Base-by-base conservation (phyloP, 2,888 invertebrate species). In the Megastigmus dorsalis region DNA sequence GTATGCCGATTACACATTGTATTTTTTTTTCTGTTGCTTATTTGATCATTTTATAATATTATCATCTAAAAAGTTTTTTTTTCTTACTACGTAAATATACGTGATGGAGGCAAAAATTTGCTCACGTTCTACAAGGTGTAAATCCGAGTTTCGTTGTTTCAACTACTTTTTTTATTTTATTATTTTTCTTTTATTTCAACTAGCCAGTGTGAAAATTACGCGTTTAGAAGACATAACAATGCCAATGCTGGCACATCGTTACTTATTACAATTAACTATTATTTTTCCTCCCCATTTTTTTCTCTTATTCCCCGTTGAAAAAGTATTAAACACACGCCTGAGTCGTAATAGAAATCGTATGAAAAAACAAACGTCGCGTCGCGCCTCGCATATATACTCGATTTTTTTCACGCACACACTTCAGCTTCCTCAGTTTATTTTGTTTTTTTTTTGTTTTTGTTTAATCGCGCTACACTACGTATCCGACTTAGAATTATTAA, bases 241-340 rank as follows among this genome's bases (percentile, higher is more conserved):
- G 60, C 59, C 69, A 57, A 10, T 50, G 43, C 28, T 36, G 54
- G 45, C 48, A 52, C 13, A 26, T 50, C 60, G 9, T 54, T 71
- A 52, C 55, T 60, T 62, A 65, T 69, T 75, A 73, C 43, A 73
- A 63, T 74, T 67, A 73, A 63, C 72, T 67, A 50, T 50, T 52
- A 63, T 59, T 65, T 30, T 52, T 30, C 57, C 33, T 52, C 7
- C 9, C 69, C n/a, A 23, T 45, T 52, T 63, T 71, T 23, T 60
- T n/a, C n/a, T n/a, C n/a, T n/a, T 36, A 57, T 65, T 66, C 69
- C 60, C 52, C 33, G 15, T 79, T 84, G 83, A 82, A 84, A 85
- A 85, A 85, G 83, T 85, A 84, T 84, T 80, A 85, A 86, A 85
- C 81, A 81, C 81, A 81, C 81, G 72, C 79, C 79, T 66, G 80